Evolutionary conservation across 92 coral and sea anemone species (phyloP).

Genomic region (Paramuricea clavata): DNA sequence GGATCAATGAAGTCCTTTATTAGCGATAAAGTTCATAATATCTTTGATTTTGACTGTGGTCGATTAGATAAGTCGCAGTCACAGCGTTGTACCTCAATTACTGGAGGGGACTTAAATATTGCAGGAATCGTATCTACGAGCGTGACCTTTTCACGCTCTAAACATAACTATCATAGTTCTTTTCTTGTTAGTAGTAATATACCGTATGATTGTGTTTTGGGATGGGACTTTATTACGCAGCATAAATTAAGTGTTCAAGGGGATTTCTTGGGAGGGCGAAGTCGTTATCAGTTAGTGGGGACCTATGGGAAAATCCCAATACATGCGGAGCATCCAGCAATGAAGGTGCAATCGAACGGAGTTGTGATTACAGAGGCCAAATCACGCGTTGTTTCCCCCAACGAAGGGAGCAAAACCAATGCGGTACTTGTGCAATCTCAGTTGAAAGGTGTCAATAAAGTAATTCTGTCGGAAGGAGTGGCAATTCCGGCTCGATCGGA

Average conservation of each 20-base stretch:
- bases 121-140: neutral
- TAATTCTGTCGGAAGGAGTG: neutral
- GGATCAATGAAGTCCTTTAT: conserved; percentile 64
- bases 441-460: neutral
- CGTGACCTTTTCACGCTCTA: neutral
- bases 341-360: neutral
- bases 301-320: neutral
- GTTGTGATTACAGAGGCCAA: neutral
- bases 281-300: conserved; percentile 18
- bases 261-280: neutral
- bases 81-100: conserved; percentile 19
- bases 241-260: neutral
- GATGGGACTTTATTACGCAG: conserved; percentile 54
- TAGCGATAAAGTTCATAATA: conserved; percentile 8
- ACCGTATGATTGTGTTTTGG: conserved; percentile 43
- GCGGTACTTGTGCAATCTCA: neutral
- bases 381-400: neutral
- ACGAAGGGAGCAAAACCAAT: neutral
- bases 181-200: conserved; percentile 41
- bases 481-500: neutral
- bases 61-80: neutral
- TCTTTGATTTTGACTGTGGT: neutral
- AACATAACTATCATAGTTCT: neutral
- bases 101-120: conserved; percentile 9
- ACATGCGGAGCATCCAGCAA: conserved; percentile 17